Percentiles rank a stretch among this genome's conserved stretches.
phyloP scores from a whole-genome alignment of 2,113 vertebrate genomes.

The Ranitomeya imitator region DNA sequence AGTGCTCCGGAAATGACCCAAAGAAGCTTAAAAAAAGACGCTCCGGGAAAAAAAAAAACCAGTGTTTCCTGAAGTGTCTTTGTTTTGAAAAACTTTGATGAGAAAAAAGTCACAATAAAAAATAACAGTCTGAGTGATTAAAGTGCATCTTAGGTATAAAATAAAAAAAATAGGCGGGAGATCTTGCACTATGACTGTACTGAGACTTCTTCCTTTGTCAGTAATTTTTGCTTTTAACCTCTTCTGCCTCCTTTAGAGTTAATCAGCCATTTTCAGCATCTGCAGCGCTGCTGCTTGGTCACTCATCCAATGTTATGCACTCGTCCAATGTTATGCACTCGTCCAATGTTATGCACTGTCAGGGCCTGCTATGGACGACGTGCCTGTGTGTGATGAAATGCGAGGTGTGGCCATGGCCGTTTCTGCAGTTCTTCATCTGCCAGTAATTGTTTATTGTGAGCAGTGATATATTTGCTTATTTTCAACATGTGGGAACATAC shows the following conservation, averaged over 20 bases:
- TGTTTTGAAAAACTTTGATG: not conserved
- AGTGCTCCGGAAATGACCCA: no score
- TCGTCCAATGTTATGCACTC: not conserved
- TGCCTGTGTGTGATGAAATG: not conserved
- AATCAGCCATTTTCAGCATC: not conserved
- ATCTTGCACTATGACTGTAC: not conserved
- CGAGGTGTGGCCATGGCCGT: not conserved
- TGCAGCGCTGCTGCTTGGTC: not conserved
- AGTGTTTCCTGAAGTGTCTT: no score
- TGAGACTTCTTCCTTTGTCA: no score
- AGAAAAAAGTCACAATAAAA: not conserved
- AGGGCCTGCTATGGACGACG: not conserved
- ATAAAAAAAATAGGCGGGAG: not conserved
- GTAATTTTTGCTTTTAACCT: not conserved
- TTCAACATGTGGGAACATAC: not conserved
- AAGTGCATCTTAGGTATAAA: not conserved
- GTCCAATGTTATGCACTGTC: not conserved
- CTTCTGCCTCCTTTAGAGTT: not conserved
- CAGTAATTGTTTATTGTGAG: slow-evolving; percentile 29
- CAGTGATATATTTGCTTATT: slow-evolving; percentile 22
- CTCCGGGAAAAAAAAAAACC: no score
- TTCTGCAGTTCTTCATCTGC: not conserved
- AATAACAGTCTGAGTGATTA: not conserved
- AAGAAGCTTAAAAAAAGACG: no score
- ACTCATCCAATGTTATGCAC: not conserved